These are phyloP conservation scores for Crenichthys baileyi DNA, from an alignment of 2,797 vertebrate species.

Conservation along the genomic window DNA sequence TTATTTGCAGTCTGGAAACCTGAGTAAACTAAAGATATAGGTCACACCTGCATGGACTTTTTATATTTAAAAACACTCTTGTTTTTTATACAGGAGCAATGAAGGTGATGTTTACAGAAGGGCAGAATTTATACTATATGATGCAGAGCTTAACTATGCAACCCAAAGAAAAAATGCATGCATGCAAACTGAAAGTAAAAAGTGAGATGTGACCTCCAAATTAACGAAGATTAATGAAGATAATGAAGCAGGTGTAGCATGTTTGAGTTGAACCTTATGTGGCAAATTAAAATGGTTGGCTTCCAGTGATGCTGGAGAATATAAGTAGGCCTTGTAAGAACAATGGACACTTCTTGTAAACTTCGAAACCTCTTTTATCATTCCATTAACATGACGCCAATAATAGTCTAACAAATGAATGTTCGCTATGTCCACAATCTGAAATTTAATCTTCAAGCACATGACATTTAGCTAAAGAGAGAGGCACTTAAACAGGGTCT, in stretches of 20 bases:
- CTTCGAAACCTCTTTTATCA: neutral
- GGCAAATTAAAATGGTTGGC: conserved; percentile 7
- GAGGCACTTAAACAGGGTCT: conserved; percentile 50
- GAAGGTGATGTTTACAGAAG: neutral
- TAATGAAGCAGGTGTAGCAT: conserved; percentile 38
- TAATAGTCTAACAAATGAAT: conserved; percentile 24
- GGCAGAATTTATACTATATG: neutral
- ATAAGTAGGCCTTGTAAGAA: neutral
- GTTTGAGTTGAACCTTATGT: conserved; percentile 33
- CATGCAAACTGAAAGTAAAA: neutral
- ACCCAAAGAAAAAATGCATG: neutral
- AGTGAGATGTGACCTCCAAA: conserved; percentile 10
- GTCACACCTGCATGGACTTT: conserved; percentile 18
- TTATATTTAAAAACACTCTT: neutral
- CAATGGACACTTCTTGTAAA: conserved; percentile 9
- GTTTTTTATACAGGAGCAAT: neutral
- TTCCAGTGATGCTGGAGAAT: conserved; percentile 7
- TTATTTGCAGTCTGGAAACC: conserved; percentile 41
- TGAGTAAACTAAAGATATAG: conserved; percentile 25
- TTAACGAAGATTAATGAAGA: conserved; percentile 29
- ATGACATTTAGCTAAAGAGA: conserved; percentile 19
- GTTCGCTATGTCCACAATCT: conserved; percentile 39
- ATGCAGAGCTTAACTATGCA: neutral
- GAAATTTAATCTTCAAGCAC: conserved; percentile 27
- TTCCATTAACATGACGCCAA: conserved; percentile 14